phyloP scores from a whole-genome alignment of 2,113 vertebrate genomes.

The Oceanodroma tethys region DNA sequence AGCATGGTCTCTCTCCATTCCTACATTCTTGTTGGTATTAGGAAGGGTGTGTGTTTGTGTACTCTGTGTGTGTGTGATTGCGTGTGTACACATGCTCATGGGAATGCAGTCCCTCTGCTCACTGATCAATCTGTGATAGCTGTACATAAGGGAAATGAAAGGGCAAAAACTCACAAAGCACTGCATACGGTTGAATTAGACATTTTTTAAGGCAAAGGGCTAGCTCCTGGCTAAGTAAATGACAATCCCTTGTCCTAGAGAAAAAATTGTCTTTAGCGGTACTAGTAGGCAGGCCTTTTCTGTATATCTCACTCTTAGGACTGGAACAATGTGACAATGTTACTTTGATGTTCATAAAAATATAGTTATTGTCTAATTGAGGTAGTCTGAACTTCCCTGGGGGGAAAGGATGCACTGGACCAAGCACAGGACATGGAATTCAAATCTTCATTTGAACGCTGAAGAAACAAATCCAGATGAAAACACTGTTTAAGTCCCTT shows the following conservation, averaged over 20 bases:
- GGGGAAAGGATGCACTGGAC: too few species aligned
- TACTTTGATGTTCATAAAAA: background rate
- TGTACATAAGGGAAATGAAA: background rate
- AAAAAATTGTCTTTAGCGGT: background rate
- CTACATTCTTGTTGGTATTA: background rate
- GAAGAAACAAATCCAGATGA: background rate
- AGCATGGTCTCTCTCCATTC: background rate
- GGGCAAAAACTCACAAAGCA: background rate
- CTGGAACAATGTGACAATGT: background rate
- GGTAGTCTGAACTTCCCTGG: background rate
- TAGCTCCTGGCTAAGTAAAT: background rate
- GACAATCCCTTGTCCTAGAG: background rate
- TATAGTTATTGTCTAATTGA: background rate
- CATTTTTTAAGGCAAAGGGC: background rate
- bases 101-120: background rate
- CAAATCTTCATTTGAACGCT: background rate
- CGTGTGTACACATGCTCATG: too few species aligned
- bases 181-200: background rate
- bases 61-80: background rate
- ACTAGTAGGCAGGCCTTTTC: background rate
- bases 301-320: background rate
- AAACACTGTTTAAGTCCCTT: background rate
- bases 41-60: accelerated
- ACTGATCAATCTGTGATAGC: background rate
- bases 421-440: background rate